Conservation (phyloP, 2,113 vertebrate genomes). For the Ophiodon elongatus region DNA sequence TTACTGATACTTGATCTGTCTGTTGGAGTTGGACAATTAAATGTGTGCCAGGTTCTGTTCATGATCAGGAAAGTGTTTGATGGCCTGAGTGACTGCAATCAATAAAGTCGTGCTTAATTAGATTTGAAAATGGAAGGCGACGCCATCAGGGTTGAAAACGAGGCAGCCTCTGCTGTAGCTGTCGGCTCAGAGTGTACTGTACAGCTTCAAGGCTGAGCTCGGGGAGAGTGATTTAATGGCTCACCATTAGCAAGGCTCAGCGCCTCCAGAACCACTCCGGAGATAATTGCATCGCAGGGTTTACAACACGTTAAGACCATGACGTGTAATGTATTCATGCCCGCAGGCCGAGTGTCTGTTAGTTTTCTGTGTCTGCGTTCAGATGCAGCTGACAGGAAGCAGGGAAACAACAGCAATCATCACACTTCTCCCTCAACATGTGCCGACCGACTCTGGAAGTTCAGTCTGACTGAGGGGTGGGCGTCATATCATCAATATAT, state of each 20-base stretch:
- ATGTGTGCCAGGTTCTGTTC: background rate
- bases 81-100: background rate
- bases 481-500: background rate
- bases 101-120: background rate
- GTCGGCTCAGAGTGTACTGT: background rate
- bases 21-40: background rate
- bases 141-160: background rate
- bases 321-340: background rate
- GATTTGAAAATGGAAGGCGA: background rate
- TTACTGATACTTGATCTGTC: background rate
- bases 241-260: background rate
- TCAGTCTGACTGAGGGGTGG: background rate
- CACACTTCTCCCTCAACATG: background rate
- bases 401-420: background rate
- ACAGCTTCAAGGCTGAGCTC: background rate
- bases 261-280: background rate
- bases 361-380: background rate
- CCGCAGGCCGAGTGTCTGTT: background rate
- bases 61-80: background rate
- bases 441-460: background rate
- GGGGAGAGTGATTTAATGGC: background rate
- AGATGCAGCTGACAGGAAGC: background rate
- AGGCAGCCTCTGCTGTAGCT: background rate
- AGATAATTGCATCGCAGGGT: constrained; percentile 1
- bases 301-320: background rate